These are phyloP conservation scores for Biston betularia DNA, from an alignment of 2,888 invertebrate genomes.

Conservation along the genomic window DNA sequence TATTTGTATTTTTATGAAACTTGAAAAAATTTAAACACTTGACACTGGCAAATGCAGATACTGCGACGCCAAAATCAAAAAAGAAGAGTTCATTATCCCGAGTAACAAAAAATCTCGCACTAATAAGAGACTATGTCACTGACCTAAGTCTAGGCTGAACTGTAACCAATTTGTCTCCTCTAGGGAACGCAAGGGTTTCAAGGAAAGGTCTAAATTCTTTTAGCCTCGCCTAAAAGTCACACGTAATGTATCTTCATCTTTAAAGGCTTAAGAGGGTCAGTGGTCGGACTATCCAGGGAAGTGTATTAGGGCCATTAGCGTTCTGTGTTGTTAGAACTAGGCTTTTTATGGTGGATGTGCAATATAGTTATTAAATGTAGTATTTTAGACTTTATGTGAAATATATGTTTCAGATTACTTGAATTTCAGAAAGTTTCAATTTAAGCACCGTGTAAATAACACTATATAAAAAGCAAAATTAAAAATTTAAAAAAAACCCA, in stretches of 20 bases:
- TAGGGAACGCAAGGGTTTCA: slow-evolving; percentile 15
- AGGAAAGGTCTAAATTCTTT: slow-evolving; percentile 27
- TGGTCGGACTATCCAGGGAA: slow-evolving; percentile 12
- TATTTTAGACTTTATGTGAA: too few relatives aligned
- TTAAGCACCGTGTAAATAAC: too few relatives aligned
- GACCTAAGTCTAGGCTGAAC: slow-evolving; percentile 18
- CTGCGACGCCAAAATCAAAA: too few relatives aligned
- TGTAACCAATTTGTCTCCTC: slow-evolving; percentile 17
- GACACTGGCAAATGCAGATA: too few relatives aligned
- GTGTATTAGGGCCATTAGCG: slow-evolving; percentile 8
- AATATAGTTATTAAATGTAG: too few relatives aligned
- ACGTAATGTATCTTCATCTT: slow-evolving; percentile 21
- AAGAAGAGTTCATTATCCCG: background rate
- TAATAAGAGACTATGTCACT: slow-evolving; percentile 17
- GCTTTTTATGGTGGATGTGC: background rate
- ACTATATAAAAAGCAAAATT: too few relatives aligned
- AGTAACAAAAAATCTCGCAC: background rate
- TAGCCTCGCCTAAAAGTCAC: slow-evolving; percentile 15
- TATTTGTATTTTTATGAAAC: too few relatives aligned
- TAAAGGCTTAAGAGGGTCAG: slow-evolving; percentile 17
- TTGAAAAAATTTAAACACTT: too few relatives aligned
- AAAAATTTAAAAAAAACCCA: too few relatives aligned
- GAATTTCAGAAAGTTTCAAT: too few relatives aligned
- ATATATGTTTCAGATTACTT: too few relatives aligned
- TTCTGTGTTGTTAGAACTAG: background rate